These are phyloP conservation scores for Anoplophora glabripennis DNA, from an alignment of 1,140 invertebrate genomes.

Conservation along the genomic window DNA sequence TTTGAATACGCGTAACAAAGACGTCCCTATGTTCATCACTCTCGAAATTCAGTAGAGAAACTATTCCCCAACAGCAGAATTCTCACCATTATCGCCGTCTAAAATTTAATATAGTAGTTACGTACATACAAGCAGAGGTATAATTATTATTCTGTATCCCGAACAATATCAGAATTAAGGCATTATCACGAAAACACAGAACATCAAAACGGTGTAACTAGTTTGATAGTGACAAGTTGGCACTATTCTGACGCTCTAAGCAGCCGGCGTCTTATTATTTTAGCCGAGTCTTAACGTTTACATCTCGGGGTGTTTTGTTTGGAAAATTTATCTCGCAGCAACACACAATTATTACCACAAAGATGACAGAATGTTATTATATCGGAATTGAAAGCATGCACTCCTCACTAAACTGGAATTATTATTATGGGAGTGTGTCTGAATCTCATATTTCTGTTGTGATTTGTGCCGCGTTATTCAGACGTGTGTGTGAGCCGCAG, in stretches of 20 bases:
- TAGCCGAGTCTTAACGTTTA: slow-evolving; percentile 6
- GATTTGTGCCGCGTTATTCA: slow-evolving; percentile 17
- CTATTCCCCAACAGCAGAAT: too few species aligned
- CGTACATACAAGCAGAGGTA: too few species aligned
- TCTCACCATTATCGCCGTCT: too few species aligned
- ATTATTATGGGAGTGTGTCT: slow-evolving; percentile 23
- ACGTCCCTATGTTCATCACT: too few species aligned
- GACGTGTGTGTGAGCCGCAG: slow-evolving; percentile 7
- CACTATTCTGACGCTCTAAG: slow-evolving; percentile 2
- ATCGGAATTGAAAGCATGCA: slow-evolving; percentile 37
- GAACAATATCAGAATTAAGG: too few species aligned
- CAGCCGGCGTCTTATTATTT: slow-evolving; percentile 5
- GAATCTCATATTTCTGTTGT: slow-evolving; percentile 25
- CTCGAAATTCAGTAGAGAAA: too few species aligned
- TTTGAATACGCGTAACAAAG: too few species aligned
- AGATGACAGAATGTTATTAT: slow-evolving; percentile 38
- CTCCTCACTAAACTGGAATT: slow-evolving; percentile 27
- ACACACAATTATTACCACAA: slow-evolving; percentile 40
- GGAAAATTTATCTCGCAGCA: slow-evolving; percentile 39
- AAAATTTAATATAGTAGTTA: too few species aligned
- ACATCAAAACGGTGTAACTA: too few species aligned
- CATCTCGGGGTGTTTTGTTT: slow-evolving; percentile 33
- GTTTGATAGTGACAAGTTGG: slow-evolving; percentile 14
- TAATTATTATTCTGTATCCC: too few species aligned
- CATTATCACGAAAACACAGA: too few species aligned